Base-by-base conservation (phyloP, 2,888 invertebrate genomes). In the Philonicus albiceps region DNA sequence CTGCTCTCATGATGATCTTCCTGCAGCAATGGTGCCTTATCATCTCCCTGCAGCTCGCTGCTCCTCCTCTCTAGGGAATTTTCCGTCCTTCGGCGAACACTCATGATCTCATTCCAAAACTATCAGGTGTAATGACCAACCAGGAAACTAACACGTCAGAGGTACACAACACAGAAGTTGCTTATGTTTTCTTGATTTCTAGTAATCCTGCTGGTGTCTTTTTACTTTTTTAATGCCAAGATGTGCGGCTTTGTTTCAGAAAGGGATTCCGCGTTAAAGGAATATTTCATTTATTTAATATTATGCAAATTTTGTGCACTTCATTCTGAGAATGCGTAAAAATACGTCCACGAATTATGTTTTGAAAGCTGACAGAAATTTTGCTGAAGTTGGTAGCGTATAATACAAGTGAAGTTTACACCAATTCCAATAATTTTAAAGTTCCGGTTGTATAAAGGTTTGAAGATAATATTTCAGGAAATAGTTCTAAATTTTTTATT, bases 1-100 rank as follows among this genome's bases (percentile, higher is more conserved):
- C 91, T 90, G 73, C 89, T 90, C 27, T 90, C 90, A 31, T 91
- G 90, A 0, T 88, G 87, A 6, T 90, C 89, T 0, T 89, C 90
- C 16, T 81, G 75, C 13, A 74, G 19, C 8, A 81, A 43, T 30
- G 30, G 74, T n/a, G 40, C 31, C 4, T 16, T n/a, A 37, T 86
- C 81, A 27, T 55, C 64, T 5, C n/a, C 16, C 8, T 34, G 72
- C 1, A 72, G 55, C 0, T 83, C 37, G 64, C 37, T 74, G 37
- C 37, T 22, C 3, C 43, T 73, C 30, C 43, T 43, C 30, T 74
- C 74, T 13, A 72, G 11, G 2, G 55, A 31, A 43, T 40, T 80
- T 31, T 86, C 86, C 30, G 76, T 72, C 37, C 86, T 78, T 11
- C 72, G 55, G 6, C 86, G 55, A 37, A 80, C 31, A 72, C 37